Base-by-base conservation (phyloP, 35 echinoderm and acorn worm genomes). In the Nesometra sesokonis region DNA sequence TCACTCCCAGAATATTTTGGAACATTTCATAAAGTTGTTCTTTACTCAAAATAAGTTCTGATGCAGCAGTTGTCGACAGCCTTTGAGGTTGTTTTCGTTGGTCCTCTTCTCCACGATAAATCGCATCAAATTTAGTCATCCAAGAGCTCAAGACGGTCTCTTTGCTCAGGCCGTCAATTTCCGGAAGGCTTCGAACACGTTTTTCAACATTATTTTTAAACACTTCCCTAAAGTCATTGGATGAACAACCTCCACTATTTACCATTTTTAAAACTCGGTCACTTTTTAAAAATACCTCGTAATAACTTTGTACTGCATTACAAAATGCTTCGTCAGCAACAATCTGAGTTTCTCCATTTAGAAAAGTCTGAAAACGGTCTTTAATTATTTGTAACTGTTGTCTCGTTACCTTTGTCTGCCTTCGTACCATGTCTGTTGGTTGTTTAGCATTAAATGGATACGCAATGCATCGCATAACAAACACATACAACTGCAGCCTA, bases 121-220 rank as follows among this genome's bases (percentile, higher is more conserved):
- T 99, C 13, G 96, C 96, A 90, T 99, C 96, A 89, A 97, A 99
- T 78, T 99, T 99, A n/a, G 92, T 93, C 92, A 99, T 94, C 96
- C 96, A 99, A 27, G 96, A 99, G 82, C 93, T 94, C 34, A 99
- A 79, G 32, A 99, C 96, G 52, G 96, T 99, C 79, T 99, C 96
- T 78, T 99, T 99, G 85, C 92, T 99, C 77, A 99, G 85, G 35
- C 96, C 96, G 82, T 99, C 96, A 33, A 99, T 99, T 77, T 94
- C 95, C 29, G 96, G 96, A 82, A 99, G 85, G 91, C 92, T 99
- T 17, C 92, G 84, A 23, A 99, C 96, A 82, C 96, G 82, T 80
- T 99, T 94, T 46, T 94, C 92, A 19, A 94, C 90, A 79, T 99
- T 99, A 90, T 93, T 99, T 79, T 99, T 99, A 88, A 99, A 94